Percentiles rank a stretch among this genome's conserved stretches.
These are phyloP conservation scores for Eudyptes chrysolophus DNA, from an alignment of 2,113 vertebrate species.

Conservation along the genomic window DNA sequence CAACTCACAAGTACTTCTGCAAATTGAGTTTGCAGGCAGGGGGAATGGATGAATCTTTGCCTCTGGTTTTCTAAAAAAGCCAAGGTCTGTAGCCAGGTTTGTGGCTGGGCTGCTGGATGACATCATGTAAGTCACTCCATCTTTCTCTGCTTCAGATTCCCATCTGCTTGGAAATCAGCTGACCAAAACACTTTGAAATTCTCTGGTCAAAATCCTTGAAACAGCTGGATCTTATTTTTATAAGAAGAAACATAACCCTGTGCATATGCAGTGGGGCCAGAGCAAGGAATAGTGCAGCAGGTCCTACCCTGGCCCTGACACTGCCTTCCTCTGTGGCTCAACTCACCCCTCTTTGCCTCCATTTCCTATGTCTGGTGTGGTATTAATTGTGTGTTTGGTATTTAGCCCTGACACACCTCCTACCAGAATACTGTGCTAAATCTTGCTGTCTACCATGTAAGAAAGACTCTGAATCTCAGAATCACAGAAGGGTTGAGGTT, in stretches of 20 bases:
- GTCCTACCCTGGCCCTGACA: neutral
- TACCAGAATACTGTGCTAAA: neutral
- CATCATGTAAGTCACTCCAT: neutral
- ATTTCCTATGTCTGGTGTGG: neutral
- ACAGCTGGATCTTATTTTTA: neutral
- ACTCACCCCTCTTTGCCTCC: neutral
- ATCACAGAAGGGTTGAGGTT: neutral
- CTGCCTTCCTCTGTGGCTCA: neutral
- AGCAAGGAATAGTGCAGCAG: neutral
- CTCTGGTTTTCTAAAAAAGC: neutral
- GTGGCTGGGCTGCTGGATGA: neutral
- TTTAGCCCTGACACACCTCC: neutral
- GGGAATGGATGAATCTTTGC: neutral
- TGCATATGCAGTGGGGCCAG: neutral
- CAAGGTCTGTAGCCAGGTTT: neutral
- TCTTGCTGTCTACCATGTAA: neutral
- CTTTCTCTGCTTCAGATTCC: neutral
- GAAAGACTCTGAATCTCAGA: neutral
- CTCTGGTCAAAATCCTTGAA: neutral
- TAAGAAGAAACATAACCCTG: neutral
- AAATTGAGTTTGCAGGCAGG: neutral
- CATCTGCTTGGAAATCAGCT: neutral
- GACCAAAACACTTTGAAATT: neutral
- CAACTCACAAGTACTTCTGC: neutral
- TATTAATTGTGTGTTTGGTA: neutral